Base-by-base conservation (phyloP, 2,888 invertebrate species). In the Drosophila mimetica region DNA sequence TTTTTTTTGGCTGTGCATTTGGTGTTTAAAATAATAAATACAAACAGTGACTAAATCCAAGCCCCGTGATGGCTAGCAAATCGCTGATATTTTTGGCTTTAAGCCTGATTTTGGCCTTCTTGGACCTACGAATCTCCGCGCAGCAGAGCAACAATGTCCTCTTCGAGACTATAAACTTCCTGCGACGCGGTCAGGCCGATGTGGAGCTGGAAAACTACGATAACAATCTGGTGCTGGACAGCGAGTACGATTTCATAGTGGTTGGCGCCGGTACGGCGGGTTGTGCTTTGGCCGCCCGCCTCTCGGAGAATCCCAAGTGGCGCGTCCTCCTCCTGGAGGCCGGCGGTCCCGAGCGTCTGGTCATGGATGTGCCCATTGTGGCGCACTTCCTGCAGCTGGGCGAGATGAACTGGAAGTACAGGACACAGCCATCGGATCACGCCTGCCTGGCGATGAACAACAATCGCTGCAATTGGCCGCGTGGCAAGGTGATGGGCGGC, bases 211-310 rank as follows among this genome's bases (percentile, higher is more conserved):
- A 91, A 74, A 90, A 89, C 57, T 84, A 87, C 65, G 91, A 91
- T 47, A 91, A 91, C 37, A 75, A 74, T 2, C 53, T 86, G 2
- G 58, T 64, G 3, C 65, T 91, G 78, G 88, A 90, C 3, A 53
- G 73, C 9, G 94, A 95, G 87, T 96, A 95, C 82, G 96, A 96
- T 88, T 97, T 96, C 77, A 94, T 96, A 51, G 91, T 96, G 16
- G 94, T 96, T 4, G 96, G 96, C 1, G 96, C 96, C 0, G 96
- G 96, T 2, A 96, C 96, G 0, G 96, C 96, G 0, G 96, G 96
- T 1, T 95, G 96, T 70, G 94, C 95, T 0, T 66, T 96, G 6
- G 96, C 96, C 0, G 95, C 95, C 66, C 93, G 96, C 37, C 91
- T 97, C 5, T 93, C 94, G 1, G 96, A 96, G 91, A 93, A 95